Base-by-base conservation (phyloP, 1,140 invertebrate genomes). In the Melanaphis sacchari region DNA sequence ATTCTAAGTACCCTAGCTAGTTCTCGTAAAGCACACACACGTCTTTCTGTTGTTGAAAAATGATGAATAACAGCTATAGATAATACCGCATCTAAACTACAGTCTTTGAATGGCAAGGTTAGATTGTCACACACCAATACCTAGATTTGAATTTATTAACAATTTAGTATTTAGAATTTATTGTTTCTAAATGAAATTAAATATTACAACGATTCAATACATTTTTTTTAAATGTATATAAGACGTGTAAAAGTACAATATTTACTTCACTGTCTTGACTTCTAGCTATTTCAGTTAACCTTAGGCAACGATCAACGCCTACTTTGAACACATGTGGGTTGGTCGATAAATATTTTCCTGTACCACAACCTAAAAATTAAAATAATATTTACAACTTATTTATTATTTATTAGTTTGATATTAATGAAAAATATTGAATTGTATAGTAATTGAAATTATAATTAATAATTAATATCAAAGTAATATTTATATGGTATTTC, bases 41-140 rank as follows among this genome's bases (percentile, higher is more conserved):
- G 96, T 66, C 99, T 96, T 95, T 99, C 98, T 1, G 97, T 97
- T 36, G 98, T 99, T 11, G 98, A 98, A 94, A 99, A 98, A 95
- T 98, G 98, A 95, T 99, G 99, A 93, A 99, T 97, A 66, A 99
- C 99, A 3, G 98, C 98, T 94, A 99, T 97, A 36, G 98, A 99
- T 40, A 99, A 96, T 5, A 98, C 98, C 6, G 98, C 99, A 96
- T 99, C 99, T 96, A 99, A 98, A 93, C 97, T 97, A 94, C 98
- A 98, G 95, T 99, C 98, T 49, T 98, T 97, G 95, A 98, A 99
- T 24, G 99, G 98, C 94, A 99, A 95, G 59, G 97, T 96, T 93
- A 99, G 96, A 95, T 98, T 98, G 96, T 99, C 98, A 95, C 98
- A 97, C 52, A 98, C 95, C 93, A 98, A 96, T 94, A 98, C 97